Evolutionary conservation across 2,888 invertebrate genomes (phyloP), one percentile per base, ranked within the genome.

Genomic region (Peribatodes rhomboidaria): DNA sequence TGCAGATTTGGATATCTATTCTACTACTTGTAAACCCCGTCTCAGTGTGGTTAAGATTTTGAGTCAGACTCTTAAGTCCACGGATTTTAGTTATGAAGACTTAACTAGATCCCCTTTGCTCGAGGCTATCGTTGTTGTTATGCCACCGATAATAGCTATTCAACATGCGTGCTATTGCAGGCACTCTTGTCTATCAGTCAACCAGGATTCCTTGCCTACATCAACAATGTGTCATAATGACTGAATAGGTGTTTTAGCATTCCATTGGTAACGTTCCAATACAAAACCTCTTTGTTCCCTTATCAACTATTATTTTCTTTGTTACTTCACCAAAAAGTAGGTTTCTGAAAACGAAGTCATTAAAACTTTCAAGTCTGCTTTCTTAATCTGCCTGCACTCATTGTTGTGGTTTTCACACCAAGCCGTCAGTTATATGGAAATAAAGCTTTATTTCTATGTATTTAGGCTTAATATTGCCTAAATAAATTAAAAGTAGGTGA

Each of bases 351-450:
- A 49, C 27, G 27, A 42, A 58, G 27, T 31, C 53, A 39, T 55
- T 57, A 20, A 16, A 60, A 64, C 49, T 58, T 63, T 56, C 35
- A 14, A 54, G 33, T 37, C 35, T 42, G 42, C 54, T 67, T 67
- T 64, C 56, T 60, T 49, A 53, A 62, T 55, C 57, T 63, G 39
- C 22, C 57, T 63, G 39, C 22, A 59, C 58, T 53, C 55, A 67
- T 68, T 69, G 63, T 64, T 62, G 46, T 35, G 37, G 27, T 54
- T 65, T 56, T 46, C 53, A 49, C 61, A 61, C 27, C 13, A 49
- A 55, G 9, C 37, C 13, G 35, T 14, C 39, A 41, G 27, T 13
- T 42, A 33, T 14, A 44, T 35, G 53, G 50, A 63, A 42, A 61
- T 41, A 9, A 42, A 44, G 18, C 56, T 62, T 44, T 58, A 65